Base-by-base conservation (phyloP, 2,797 vertebrate genomes). In the Malurus splendens region DNA sequence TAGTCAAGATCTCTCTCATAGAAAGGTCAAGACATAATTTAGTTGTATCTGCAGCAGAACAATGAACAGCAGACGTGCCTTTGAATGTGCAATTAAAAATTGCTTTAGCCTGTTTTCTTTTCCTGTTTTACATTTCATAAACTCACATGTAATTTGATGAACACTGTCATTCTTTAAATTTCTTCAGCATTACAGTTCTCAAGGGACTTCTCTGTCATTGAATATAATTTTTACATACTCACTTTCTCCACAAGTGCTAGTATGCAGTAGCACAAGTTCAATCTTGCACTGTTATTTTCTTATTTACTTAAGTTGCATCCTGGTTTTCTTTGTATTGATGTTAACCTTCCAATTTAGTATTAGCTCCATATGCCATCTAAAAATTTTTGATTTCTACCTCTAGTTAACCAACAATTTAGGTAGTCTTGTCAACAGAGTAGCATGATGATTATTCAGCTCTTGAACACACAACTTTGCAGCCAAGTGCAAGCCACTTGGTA, bases 21-120 rank as follows among this genome's bases (percentile, higher is more conserved):
- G 60, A 13, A n/a, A 81, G 45, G 57, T 77, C 77, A 77, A 78
- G 71, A 82, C 38, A n/a, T 91, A 78, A 87, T 87, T 89, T 70
- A 28, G 30, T 62, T 90, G 48, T 78, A 55, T 65, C 73, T 70
- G 13, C 73, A 89, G 44, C 38, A 81, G 70, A 85, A 52, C 70
- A 76, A 22, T 18, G 25, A 67, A 47, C 38, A 71, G 27, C 44
- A 72, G 59, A 64, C 16, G 0, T 57, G 66, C n/a, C 62, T 91
- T 85, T 90, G 79, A 82, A 85, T 19, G 23, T 66, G 79, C 82
- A 83, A 83, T 95, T 89, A 90, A 86, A 86, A 89, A 86, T 73
- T 90, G 33, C 73, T 89, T 72, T 87, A 82, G 41, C 38, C 89
- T 87, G 73, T 89, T 93, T 89, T 93, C 54, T 82, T 80, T 59